These are phyloP conservation scores for Cheirogaleus major DNA, from an alignment of 2,797 vertebrate genomes.

Conservation along the genomic window DNA sequence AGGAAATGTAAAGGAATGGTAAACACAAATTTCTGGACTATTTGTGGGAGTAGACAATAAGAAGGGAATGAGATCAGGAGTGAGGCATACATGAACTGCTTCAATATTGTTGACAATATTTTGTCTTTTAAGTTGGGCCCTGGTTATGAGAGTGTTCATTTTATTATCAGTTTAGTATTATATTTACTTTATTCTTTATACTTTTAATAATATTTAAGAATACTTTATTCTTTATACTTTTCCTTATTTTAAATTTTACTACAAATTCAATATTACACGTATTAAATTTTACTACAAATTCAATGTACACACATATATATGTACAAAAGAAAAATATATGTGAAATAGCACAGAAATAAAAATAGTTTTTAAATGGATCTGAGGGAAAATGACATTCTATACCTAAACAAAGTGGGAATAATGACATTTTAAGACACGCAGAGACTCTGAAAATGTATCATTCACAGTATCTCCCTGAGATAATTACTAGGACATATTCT, in stretches of 20 bases:
- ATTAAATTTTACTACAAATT: neutral
- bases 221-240: neutral
- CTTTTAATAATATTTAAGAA: neutral
- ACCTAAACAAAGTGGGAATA: neutral
- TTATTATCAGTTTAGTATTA: neutral
- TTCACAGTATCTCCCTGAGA: neutral
- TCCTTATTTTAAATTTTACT: neutral
- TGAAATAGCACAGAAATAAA: neutral
- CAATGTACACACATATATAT: neutral
- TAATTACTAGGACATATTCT: neutral
- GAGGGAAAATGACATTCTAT: neutral
- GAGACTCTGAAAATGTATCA: neutral
- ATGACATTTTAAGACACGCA: neutral
- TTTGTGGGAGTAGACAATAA: neutral
- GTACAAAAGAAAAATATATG: neutral
- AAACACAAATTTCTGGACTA: neutral
- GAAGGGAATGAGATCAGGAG: neutral
- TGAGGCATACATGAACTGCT: rapidly evolving
- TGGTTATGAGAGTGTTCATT: neutral
- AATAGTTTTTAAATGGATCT: neutral
- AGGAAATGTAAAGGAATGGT: neutral
- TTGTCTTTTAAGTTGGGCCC: neutral
- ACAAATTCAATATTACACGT: neutral
- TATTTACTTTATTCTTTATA: neutral
- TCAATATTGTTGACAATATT: neutral